These are phyloP conservation scores for Cephonodes hylas DNA, from an alignment of 2,888 invertebrate genomes.

Conservation along the genomic window DNA sequence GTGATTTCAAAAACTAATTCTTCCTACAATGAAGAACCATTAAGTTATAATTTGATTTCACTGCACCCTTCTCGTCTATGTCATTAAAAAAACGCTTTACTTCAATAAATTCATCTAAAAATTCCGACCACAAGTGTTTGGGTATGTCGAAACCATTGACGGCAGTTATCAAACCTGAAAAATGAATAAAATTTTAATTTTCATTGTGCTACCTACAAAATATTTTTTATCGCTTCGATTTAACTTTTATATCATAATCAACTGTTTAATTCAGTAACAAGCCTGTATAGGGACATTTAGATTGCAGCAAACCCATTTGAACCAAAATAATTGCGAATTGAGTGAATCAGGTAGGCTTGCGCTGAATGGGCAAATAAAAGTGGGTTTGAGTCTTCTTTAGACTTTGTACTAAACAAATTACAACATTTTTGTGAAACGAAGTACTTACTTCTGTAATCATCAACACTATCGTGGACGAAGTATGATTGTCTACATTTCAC, in stretches of 20 bases:
- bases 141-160: slow-evolving; percentile 12
- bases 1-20: too few relatives aligned
- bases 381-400: too few relatives aligned
- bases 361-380: too few relatives aligned
- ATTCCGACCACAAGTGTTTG: slow-evolving; percentile 5
- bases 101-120: slow-evolving; percentile 17
- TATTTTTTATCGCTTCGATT: too few relatives aligned
- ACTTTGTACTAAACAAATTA: too few relatives aligned
- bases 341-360: too few relatives aligned
- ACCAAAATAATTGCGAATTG: too few relatives aligned
- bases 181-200: not conserved
- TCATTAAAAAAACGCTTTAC: not conserved
- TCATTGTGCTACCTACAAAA: too few relatives aligned
- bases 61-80: not conserved
- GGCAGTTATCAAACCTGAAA: slow-evolving; percentile 7
- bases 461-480: slow-evolving; percentile 16
- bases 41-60: not conserved
- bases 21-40: slow-evolving; percentile 10
- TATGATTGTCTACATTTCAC: slow-evolving; percentile 5
- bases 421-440: too few relatives aligned
- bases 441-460: slow-evolving; percentile 28
- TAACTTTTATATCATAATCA: not conserved
- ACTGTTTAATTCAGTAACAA: not conserved
- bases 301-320: too few relatives aligned
- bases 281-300: too few relatives aligned